phyloP scores from a whole-genome alignment of 2,888 invertebrate genomes.

The Hofmannophila pseudospretella region DNA sequence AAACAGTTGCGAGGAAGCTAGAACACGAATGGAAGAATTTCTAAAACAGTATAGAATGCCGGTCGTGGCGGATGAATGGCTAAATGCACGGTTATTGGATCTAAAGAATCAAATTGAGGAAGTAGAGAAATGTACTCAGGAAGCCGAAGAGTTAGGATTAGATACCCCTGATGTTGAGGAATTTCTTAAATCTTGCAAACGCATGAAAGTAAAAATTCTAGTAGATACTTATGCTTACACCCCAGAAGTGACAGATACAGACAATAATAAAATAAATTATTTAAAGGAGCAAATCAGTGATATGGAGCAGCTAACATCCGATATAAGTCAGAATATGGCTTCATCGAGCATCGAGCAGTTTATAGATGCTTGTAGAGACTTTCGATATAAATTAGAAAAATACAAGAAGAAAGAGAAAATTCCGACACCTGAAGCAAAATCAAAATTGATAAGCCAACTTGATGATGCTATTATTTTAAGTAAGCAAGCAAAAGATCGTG shows the following conservation, averaged over 20 bases:
- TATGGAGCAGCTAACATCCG: conserved; percentile 23
- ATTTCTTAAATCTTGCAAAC: conserved; percentile 27
- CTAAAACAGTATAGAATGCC: neutral
- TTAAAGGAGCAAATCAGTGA: conserved; percentile 22
- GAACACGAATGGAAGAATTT: conserved; percentile 16
- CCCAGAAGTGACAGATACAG: neutral
- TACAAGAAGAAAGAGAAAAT: conserved; percentile 13
- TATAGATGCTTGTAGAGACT: conserved; percentile 26
- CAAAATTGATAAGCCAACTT: conserved; percentile 23
- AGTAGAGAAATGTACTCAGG: conserved; percentile 25
- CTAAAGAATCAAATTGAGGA: conserved; percentile 27
- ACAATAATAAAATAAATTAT: conserved; percentile 16
- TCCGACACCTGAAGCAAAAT: conserved; percentile 5
- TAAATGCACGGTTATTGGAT: conserved; percentile 3
- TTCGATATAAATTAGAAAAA: conserved; percentile 25
- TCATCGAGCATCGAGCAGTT: conserved; percentile 26
- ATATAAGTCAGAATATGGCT: conserved; percentile 17
- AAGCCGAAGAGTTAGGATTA: conserved; percentile 25
- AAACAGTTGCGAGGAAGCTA: conserved; percentile 24
- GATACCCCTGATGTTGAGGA: conserved; percentile 23
- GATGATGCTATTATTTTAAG: conserved; percentile 27
- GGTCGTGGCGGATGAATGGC: no score
- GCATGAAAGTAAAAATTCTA: conserved; percentile 26
- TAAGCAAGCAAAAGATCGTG: conserved; percentile 25
- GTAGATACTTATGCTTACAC: no score